Percentiles rank a stretch among this genome's conserved stretches.
Evolutionary conservation across 2,888 invertebrate genomes (phyloP).

Genomic region (Thereva unica): DNA sequence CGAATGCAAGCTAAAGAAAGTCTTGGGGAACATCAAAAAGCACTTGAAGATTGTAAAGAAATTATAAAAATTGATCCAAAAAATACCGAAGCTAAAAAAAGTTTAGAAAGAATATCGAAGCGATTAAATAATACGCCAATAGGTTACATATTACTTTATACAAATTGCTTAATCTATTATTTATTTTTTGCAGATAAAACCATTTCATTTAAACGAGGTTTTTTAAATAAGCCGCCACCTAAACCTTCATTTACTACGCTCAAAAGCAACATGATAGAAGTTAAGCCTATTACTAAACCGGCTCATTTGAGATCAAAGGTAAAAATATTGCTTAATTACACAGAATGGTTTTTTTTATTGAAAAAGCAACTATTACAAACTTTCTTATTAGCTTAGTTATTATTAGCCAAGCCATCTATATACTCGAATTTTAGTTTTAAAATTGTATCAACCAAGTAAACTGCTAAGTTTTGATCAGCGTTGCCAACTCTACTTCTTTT

Average conservation of each 20-base stretch:
- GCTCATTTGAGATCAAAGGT: slow-evolving; percentile 52
- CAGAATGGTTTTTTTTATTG: too few species aligned
- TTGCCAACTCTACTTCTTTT: too few species aligned
- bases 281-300: slow-evolving; percentile 52
- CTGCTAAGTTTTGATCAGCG: background rate
- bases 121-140: slow-evolving; percentile 45
- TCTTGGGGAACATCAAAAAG: slow-evolving; percentile 72
- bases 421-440: too few species aligned
- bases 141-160: slow-evolving; percentile 31
- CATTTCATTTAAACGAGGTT: background rate
- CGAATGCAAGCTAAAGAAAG: slow-evolving; percentile 76
- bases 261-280: slow-evolving; percentile 47
- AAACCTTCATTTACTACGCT: slow-evolving; percentile 38
- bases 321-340: background rate
- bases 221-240: background rate
- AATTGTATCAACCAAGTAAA: too few species aligned
- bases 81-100: slow-evolving; percentile 69
- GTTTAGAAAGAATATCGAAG: slow-evolving; percentile 52
- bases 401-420: too few species aligned
- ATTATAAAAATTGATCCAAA: slow-evolving; percentile 78
- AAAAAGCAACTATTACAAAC: too few species aligned
- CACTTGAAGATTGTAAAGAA: slow-evolving; percentile 71
- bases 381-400: too few species aligned
- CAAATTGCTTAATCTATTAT: background rate
- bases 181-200: slow-evolving; percentile 7